Conservation (phyloP, 2,797 vertebrate species). For the Lacerta bilineata region DNA sequence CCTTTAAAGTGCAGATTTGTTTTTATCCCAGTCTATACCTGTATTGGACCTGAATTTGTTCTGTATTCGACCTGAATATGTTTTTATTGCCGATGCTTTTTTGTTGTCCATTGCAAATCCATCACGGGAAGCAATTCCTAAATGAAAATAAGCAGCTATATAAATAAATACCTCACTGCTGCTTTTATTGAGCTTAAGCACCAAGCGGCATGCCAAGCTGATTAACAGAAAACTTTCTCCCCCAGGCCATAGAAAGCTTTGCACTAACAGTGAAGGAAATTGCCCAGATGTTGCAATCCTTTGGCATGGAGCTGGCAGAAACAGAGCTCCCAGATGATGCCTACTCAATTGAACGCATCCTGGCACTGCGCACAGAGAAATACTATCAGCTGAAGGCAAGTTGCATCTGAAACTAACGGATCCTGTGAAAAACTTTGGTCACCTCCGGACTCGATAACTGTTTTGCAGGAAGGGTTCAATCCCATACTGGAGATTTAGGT, state of each 20-base stretch:
- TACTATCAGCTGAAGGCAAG: conserved; percentile 93
- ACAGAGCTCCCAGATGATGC: conserved; percentile 87
- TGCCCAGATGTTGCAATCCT: conserved; percentile 94
- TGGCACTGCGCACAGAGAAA: conserved; percentile 88
- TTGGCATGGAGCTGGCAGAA: conserved; percentile 94
- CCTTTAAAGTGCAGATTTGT: too few relatives aligned
- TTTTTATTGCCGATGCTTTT: too few relatives aligned
- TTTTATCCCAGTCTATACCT: too few relatives aligned
- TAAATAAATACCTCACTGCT: accelerated
- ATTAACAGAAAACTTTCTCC: conserved; percentile 41
- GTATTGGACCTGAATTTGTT: too few relatives aligned
- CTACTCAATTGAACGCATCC: conserved; percentile 85
- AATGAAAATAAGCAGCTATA: too few relatives aligned
- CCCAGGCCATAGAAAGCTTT: conserved; percentile 97
- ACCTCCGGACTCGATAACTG: too few relatives aligned
- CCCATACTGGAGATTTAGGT: too few relatives aligned
- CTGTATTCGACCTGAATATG: too few relatives aligned
- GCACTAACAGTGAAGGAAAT: conserved; percentile 96
- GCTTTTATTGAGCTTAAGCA: accelerated
- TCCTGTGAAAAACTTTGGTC: neutral
- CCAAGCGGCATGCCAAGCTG: accelerated
- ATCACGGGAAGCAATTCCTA: too few relatives aligned
- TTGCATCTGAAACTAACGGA: accelerated
- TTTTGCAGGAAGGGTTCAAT: too few relatives aligned
- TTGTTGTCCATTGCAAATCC: too few relatives aligned